Percentiles rank a stretch among this genome's conserved stretches.
Conservation (phyloP, 2,113 vertebrate species). For the Calyptomena viridis region DNA sequence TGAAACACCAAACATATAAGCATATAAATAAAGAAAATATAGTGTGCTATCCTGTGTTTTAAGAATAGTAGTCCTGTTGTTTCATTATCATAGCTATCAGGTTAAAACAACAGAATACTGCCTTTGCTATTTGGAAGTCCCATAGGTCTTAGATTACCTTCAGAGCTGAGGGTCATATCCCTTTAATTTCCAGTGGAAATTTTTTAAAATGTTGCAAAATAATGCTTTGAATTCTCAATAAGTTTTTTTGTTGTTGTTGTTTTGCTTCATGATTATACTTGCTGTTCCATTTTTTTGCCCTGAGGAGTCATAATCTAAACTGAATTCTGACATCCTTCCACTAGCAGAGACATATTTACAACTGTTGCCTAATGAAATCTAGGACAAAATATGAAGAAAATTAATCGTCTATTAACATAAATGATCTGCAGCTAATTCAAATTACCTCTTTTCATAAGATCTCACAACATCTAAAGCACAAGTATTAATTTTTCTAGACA, state of each 20-base stretch:
- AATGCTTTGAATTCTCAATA: neutral
- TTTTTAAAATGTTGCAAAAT: neutral
- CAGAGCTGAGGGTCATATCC: neutral
- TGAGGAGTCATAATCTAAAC: neutral
- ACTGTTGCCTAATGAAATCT: slow-evolving; percentile 32
- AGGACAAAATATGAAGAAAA: slow-evolving; percentile 30
- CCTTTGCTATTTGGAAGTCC: neutral
- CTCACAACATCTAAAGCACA: neutral
- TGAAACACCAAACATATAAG: neutral
- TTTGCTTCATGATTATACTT: neutral
- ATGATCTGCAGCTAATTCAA: slow-evolving; percentile 23
- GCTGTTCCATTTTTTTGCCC: neutral
- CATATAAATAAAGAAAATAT: neutral
- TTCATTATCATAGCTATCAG: neutral
- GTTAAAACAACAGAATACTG: neutral
- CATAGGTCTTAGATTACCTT: neutral
- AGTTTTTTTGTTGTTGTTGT: neutral
- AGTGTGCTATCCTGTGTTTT: neutral
- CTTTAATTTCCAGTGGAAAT: neutral
- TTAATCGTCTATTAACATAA: slow-evolving; percentile 28
- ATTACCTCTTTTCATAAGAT: slow-evolving; percentile 26
- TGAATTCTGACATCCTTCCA: neutral
- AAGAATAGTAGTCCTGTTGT: neutral
- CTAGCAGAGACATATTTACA: neutral
- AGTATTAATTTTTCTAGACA: slow-evolving; percentile 28